A percentile compares a stretch with the other conserved stretches of the same genome.
Conservation (phyloP, 2,797 vertebrate species). For the Garrulus glandarius region DNA sequence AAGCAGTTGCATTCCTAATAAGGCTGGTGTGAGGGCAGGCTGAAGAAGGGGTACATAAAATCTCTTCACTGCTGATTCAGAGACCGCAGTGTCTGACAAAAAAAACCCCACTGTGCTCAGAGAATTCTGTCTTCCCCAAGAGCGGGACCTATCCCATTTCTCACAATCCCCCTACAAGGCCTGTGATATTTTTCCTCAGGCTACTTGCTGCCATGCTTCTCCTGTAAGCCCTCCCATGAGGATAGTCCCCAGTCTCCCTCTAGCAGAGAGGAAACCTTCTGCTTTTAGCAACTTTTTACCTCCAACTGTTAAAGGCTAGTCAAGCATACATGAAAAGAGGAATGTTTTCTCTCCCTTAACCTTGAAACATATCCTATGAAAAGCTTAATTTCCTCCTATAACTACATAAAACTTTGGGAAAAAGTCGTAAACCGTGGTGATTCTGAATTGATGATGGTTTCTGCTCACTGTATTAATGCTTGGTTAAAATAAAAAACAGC, state of each 20-base stretch:
- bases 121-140: background rate
- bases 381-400: background rate
- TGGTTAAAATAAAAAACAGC: background rate
- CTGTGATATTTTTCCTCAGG: background rate
- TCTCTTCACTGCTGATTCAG: background rate
- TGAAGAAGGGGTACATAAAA: background rate
- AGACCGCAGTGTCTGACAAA: background rate
- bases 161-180: background rate
- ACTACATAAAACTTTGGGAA: background rate
- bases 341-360: background rate
- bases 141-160: background rate
- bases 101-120: background rate
- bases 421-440: background rate
- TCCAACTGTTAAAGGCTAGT: background rate
- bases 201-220: background rate
- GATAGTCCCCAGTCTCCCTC: background rate
- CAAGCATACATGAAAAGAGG: background rate
- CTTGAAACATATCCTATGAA: background rate
- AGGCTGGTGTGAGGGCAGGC: background rate
- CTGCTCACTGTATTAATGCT: background rate
- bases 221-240: background rate
- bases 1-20: background rate
- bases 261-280: background rate
- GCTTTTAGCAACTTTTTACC: background rate
- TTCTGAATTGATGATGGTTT: background rate